Base-by-base conservation (phyloP, 2,797 vertebrate species). In the Champsocephalus gunnari region DNA sequence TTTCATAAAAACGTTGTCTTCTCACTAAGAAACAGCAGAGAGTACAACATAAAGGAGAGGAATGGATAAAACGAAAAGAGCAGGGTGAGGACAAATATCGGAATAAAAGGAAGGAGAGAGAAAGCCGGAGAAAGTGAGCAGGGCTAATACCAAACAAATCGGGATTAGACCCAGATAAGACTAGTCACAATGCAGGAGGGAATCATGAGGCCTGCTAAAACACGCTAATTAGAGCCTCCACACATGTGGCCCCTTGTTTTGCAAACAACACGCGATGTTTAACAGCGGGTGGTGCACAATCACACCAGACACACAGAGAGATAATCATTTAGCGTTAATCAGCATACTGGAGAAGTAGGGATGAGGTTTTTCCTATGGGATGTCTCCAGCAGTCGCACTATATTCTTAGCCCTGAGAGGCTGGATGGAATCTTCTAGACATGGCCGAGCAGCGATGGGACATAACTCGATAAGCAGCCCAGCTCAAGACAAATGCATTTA, bases 91-190 rank as follows among this genome's bases (percentile, higher is more conserved):
- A 82, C 59, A 76, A 79, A 85, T 68, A 70, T 79, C 73, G 70
- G 77, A 81, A 68, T 73, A 68, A 79, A 81, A 65, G 63, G 68
- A 80, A 66, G 13, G 71, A 71, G 75, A 49, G 53, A 54, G 73
- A 80, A 64, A 64, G 61, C 41, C 60, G 17, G 82, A 76, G 71
- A 67, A 74, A 77, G 77, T 9, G 81, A 61, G 65, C 51, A n/a
- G 16, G 58, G 83, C 78, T 93, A 85, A 92, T 71, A 81, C 88
- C 88, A 90, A 92, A 91, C 84, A 90, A 90, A 89, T 91, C 87
- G 16, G 91, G 90, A 93, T 93, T 92, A 93, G 84, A 83, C 79
- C 82, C 86, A 88, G 89, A 93, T 93, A 93, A 93, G 90, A 90
- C 92, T 78, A 64, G 89, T 93, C 89, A 92, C 92, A 79, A 82